Evolutionary conservation across 2,797 vertebrate species (phyloP), one percentile per base, ranked within the genome.

Genomic region (Podargus strigoides): DNA sequence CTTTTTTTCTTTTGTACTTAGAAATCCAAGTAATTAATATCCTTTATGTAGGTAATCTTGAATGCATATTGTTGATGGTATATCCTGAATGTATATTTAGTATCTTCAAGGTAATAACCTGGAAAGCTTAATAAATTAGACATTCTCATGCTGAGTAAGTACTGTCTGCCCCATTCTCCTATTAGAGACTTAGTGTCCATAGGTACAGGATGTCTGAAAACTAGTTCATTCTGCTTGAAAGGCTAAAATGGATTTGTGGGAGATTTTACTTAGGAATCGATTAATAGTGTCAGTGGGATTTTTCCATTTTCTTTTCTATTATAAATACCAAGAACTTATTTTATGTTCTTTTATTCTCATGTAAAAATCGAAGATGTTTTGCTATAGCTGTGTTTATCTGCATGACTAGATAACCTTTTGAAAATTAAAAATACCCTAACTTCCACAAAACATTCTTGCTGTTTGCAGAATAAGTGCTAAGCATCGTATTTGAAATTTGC

Each of bases 151-250:
- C 37, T 41, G n/a, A 19, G 24, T 21, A 20, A 20, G 7, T 30
- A 36, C 52, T 66, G 13, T 50, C 55, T 73, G 34, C 42, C 19
- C 41, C 24, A 53, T 78, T 62, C 46, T 79, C 26, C 67, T 14
- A 1, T 37, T 10, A 0, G 0, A 30, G 36, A 15, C 4, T 1
- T 8, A 52, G 5, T 69, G 26, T 58, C 47, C 5, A 0, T 7
- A 44, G 39, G 64, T 44, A 32, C 10, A 32, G 34, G 10, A 26
- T 22, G 22, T n/a, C 44, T 73, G 55, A 37, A 37, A 27, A 70
- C 12, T 12, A 39, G 37, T 34, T 75, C 34, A 5, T 64, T 50
- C 70, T 77, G 13, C 64, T 24, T 59, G 21, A 52, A 53, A 59
- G 22, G 30, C 42, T 70, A 8, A 62, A 85, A 27, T 77, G 52